phyloP scores from a whole-genome alignment of 2,113 vertebrate species.

The Albula goreensis region DNA sequence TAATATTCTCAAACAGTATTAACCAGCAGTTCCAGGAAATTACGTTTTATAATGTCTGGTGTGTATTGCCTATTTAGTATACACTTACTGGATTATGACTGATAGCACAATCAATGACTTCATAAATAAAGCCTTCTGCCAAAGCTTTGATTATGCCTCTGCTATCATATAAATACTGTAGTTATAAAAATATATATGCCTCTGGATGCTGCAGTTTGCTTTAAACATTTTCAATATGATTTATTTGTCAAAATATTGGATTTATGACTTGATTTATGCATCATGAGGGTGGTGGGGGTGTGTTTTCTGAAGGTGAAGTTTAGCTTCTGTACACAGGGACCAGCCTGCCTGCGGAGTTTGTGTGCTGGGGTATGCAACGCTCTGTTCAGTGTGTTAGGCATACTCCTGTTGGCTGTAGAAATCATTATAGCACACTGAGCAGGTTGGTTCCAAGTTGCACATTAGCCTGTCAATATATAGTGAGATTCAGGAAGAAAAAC shows the following conservation, averaged over 20 bases:
- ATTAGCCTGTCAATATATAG: background rate
- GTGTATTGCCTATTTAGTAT: background rate
- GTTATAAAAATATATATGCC: conserved; percentile 41
- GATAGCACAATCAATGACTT: conserved; percentile 55
- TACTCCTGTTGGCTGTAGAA: too few relatives aligned
- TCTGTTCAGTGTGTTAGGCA: background rate
- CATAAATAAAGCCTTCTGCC: conserved; percentile 49
- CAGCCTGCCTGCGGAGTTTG: conserved; percentile 14
- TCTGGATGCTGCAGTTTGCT: conserved; percentile 36
- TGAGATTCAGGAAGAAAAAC: background rate
- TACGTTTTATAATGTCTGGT: background rate
- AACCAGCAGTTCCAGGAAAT: background rate
- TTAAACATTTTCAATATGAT: conserved; percentile 52
- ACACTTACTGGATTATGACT: conserved; percentile 16
- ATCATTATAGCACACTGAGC: too few relatives aligned
- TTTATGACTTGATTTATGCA: conserved; percentile 58
- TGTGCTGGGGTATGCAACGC: background rate
- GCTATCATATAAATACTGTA: conserved; percentile 67
- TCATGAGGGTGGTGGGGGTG: background rate
- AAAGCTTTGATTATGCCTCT: conserved; percentile 58
- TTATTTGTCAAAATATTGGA: conserved; percentile 35
- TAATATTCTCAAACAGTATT: background rate
- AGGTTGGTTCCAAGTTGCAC: background rate
- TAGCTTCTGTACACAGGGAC: conserved; percentile 15
- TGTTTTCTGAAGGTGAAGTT: background rate